Base-by-base conservation (phyloP, 37 sponge, comb jelly and placozoan genomes). In the Spongia lamella region DNA sequence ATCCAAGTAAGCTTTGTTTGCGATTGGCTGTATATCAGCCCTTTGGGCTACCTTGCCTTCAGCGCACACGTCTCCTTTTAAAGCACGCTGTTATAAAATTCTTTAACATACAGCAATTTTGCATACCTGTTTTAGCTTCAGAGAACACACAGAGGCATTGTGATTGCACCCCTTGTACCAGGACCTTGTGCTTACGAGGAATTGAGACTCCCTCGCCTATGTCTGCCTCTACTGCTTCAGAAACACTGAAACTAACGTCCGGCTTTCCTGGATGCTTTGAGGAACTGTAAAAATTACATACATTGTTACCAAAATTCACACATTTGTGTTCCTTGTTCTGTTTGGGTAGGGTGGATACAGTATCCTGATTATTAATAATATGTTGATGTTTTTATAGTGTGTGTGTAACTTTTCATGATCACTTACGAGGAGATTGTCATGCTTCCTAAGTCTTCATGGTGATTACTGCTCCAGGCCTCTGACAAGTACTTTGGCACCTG, bases 1-100 rank as follows among this genome's bases (percentile, higher is more conserved):
- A 24, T 79, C 62, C 87, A 92, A 73, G 79, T 96, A 96, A 21
- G 50, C 56, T 31, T 61, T 49, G 38, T 67, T 81, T 25, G 71
- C 70, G 5, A 79, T 38, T 13, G 94, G 90, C 43, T 90, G 89
- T 31, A 90, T 74, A 15, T 96, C 96, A 61, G 90, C 93, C 47
- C 75, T 82, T 31, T 92, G 93, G 15, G 52, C 68, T 19, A 96
- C 87, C 73, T 79, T 96, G 22, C 96, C 96, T 60, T 89, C 96
- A 3, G 79, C 82, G 6, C 29, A 24, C 0, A 93, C 26, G 21
- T 73, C 38, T 20, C 78, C 86, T 83, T 39, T 25, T 31, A 37
- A 58, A 40, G 31, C 19, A 26, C n/a, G 25, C 68, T 20, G 7
- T 40, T 5, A 52, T 30, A 50, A 72, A 53, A 51, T 11, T 1